These are phyloP conservation scores for Cyrtorhinus lividipennis DNA, from an alignment of 1,140 invertebrate genomes.

Conservation along the genomic window DNA sequence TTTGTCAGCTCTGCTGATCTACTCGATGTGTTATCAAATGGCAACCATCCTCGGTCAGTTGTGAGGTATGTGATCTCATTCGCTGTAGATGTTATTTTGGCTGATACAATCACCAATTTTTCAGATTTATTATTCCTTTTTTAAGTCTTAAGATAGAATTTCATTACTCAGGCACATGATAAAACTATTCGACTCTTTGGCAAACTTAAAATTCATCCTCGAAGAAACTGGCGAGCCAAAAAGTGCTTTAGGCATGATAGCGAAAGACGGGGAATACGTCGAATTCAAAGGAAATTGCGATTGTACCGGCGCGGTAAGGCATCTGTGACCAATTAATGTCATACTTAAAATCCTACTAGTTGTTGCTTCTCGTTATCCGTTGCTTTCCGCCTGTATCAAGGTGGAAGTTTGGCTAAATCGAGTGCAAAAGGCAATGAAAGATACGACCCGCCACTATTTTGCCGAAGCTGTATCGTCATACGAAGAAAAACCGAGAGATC, in stretches of 20 bases:
- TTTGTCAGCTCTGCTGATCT: constrained; percentile 95
- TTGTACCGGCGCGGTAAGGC: constrained; percentile 56
- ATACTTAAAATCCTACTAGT: not conserved
- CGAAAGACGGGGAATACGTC: constrained; percentile 91
- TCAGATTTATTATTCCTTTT: too few relatives aligned
- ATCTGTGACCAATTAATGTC: too few relatives aligned
- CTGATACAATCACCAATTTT: too few relatives aligned
- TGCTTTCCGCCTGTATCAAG: too few relatives aligned
- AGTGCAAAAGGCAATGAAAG: constrained; percentile 66
- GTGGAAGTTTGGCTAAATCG: constrained; percentile 87
- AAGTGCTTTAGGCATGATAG: constrained; percentile 66
- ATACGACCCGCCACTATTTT: constrained; percentile 64
- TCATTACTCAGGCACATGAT: constrained; percentile 76
- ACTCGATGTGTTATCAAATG: constrained; percentile 88
- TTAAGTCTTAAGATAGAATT: too few relatives aligned
- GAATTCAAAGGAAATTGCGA: constrained; percentile 55
- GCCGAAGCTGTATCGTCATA: constrained; percentile 72
- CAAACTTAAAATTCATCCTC: constrained; percentile 62
- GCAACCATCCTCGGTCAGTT: constrained; percentile 77
- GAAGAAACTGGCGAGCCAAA: constrained; percentile 31
- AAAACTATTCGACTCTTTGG: constrained; percentile 92
- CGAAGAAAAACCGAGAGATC: constrained; percentile 86
- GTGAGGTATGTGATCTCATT: constrained; percentile 34
- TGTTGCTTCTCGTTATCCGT: not conserved
- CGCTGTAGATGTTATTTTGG: too few relatives aligned